Conservation (phyloP, 2,888 invertebrate genomes). For the Dichetophora obliterata region DNA sequence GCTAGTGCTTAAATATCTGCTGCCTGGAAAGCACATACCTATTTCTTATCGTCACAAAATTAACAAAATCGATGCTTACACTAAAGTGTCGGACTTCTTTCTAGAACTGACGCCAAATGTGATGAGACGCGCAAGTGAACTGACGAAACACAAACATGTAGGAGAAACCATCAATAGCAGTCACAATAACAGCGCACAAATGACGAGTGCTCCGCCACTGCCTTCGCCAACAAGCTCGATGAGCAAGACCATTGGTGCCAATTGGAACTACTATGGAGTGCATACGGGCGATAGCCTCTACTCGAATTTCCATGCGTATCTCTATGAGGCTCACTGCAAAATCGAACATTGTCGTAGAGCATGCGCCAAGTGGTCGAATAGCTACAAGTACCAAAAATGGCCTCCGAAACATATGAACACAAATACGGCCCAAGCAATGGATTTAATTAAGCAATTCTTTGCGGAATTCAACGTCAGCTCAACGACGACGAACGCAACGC, state of each 20-base stretch:
- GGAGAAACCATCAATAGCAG: conserved; percentile 52
- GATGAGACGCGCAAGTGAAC: conserved; percentile 66
- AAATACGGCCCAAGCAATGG: conserved; percentile 60
- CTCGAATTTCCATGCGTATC: conserved; percentile 87
- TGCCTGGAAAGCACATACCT: conserved; percentile 82
- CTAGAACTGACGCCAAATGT: conserved; percentile 78
- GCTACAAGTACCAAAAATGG: conserved; percentile 76
- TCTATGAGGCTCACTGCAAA: conserved; percentile 85
- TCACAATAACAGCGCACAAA: not conserved
- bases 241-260: conserved; percentile 70
- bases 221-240: conserved; percentile 62
- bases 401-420: conserved; percentile 55
- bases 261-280: conserved; percentile 73
- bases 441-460: conserved; percentile 67
- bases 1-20: conserved; percentile 86
- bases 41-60: conserved; percentile 82
- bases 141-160: conserved; percentile 62
- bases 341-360: conserved; percentile 81
- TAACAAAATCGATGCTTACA: conserved; percentile 80
- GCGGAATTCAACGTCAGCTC: conserved; percentile 59
- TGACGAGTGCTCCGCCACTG: conserved; percentile 48
- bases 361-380: conserved; percentile 83
- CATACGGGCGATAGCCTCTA: conserved; percentile 77
- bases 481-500: conserved; percentile 1
- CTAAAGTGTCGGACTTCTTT: conserved; percentile 82